Evolutionary conservation across 2,888 invertebrate species (phyloP).

Genomic region (Caenorhabditis sp.): DNA sequence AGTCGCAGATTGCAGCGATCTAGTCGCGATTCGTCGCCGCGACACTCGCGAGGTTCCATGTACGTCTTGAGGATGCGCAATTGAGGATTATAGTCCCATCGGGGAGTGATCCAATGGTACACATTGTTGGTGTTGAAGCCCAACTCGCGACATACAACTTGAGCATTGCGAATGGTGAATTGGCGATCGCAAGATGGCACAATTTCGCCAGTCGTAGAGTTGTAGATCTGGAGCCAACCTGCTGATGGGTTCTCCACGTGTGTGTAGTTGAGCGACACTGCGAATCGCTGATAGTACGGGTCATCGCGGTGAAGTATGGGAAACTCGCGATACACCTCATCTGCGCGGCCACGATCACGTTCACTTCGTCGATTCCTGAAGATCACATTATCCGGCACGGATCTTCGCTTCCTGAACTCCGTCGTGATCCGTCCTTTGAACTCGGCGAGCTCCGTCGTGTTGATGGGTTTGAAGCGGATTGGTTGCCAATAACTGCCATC

Average conservation of each 20-base stretch:
- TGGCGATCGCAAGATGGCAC: constrained; percentile 93
- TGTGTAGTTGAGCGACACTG: constrained; percentile 51
- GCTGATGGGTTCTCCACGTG: constrained; percentile 47
- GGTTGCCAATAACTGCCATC: constrained; percentile 80
- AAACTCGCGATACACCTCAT: constrained; percentile 64
- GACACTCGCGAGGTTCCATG: constrained; percentile 86
- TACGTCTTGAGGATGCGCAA: constrained; percentile 89
- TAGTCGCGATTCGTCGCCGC: constrained; percentile 77
- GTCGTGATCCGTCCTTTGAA: constrained; percentile 52
- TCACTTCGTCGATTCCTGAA: constrained; percentile 10
- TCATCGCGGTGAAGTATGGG: constrained; percentile 67
- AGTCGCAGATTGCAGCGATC: constrained; percentile 57
- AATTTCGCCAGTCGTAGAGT: constrained; percentile 92
- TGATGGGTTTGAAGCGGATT: constrained; percentile 70
- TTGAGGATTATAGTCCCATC: constrained; percentile 88
- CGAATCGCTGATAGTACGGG: constrained; percentile 67
- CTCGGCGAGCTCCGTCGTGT: constrained; percentile 66
- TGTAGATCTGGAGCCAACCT: constrained; percentile 79
- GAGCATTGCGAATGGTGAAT: constrained; percentile 92
- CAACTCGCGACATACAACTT: constrained; percentile 87
- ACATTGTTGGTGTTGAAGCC: constrained; percentile 88
- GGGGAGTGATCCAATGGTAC: constrained; percentile 84
- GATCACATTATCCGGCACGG: too few relatives aligned
- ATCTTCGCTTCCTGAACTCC: constrained; percentile 43
- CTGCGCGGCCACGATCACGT: constrained; percentile 47